Conservation (phyloP, 23 tunicate genomes). For the Ciona savignyi region DNA sequence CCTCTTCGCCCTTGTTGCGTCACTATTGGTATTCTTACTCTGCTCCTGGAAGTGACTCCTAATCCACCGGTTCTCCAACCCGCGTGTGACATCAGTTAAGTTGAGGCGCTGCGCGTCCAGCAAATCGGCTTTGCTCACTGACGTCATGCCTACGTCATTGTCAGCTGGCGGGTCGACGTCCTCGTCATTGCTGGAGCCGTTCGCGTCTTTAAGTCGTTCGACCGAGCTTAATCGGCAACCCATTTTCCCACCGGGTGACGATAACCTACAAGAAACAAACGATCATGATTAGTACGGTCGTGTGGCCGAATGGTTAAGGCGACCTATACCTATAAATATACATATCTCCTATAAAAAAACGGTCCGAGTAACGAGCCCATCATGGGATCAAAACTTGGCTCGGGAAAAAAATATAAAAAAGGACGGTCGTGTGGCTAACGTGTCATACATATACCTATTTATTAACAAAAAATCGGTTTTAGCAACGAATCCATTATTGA, state of each 20-base stretch:
- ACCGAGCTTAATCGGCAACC: not conserved
- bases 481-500: not conserved
- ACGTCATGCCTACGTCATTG: constrained; percentile 26
- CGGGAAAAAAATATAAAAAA: too few relatives aligned
- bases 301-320: too few relatives aligned
- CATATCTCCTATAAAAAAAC: too few relatives aligned
- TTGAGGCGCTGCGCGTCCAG: constrained; percentile 42
- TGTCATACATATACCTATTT: too few relatives aligned
- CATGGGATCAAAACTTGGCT: too few relatives aligned
- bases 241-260: not conserved
- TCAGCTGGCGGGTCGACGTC: not conserved
- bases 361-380: too few relatives aligned
- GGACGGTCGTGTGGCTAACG: too few relatives aligned
- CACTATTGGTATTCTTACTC: not conserved
- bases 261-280: too few relatives aligned
- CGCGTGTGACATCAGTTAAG: constrained; percentile 34
- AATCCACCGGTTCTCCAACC: constrained; percentile 51
- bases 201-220: not conserved
- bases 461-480: too few relatives aligned
- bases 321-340: too few relatives aligned
- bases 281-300: too few relatives aligned
- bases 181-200: not conserved
- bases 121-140: constrained; percentile 42
- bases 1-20: not conserved
- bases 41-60: constrained; percentile 51